Conservation (phyloP, 1,140 invertebrate species). For the Diprion similis region DNA sequence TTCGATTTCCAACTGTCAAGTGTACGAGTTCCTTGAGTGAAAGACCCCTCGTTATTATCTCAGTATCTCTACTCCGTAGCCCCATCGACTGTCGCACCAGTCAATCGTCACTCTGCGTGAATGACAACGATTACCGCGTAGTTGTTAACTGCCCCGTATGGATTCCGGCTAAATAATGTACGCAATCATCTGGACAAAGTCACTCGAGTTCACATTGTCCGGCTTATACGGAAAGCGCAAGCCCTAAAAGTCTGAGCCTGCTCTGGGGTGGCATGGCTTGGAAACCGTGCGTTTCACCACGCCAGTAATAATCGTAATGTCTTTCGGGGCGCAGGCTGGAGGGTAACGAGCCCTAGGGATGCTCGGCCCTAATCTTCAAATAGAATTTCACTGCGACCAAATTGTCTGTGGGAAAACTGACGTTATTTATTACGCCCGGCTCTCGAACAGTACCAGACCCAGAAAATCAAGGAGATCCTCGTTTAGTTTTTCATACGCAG, state of each 20-base stretch:
- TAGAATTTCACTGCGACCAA: slow-evolving; percentile 48
- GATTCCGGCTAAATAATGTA: too few species aligned
- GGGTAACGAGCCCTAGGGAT: slow-evolving; percentile 11
- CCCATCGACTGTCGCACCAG: too few species aligned
- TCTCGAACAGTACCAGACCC: neutral
- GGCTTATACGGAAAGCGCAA: neutral
- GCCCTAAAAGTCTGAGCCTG: neutral
- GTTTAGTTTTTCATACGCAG: neutral
- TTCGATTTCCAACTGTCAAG: too few species aligned
- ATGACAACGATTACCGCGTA: too few species aligned
- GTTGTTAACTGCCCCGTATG: too few species aligned
- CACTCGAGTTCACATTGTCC: neutral
- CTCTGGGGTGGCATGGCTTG: neutral
- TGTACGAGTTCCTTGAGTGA: too few species aligned
- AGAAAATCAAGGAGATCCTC: neutral
- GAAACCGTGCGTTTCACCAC: neutral
- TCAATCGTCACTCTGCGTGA: too few species aligned
- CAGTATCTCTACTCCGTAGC: too few species aligned
- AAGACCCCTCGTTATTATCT: too few species aligned
- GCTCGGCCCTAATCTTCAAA: slow-evolving; percentile 39
- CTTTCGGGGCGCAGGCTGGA: slow-evolving; percentile 44
- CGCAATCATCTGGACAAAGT: neutral
- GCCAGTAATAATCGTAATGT: slow-evolving; percentile 63
- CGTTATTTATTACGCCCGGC: neutral
- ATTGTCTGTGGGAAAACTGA: slow-evolving; percentile 31